Conservation (phyloP, 1,140 invertebrate genomes). For the Daktulosphaira vitifoliae region DNA sequence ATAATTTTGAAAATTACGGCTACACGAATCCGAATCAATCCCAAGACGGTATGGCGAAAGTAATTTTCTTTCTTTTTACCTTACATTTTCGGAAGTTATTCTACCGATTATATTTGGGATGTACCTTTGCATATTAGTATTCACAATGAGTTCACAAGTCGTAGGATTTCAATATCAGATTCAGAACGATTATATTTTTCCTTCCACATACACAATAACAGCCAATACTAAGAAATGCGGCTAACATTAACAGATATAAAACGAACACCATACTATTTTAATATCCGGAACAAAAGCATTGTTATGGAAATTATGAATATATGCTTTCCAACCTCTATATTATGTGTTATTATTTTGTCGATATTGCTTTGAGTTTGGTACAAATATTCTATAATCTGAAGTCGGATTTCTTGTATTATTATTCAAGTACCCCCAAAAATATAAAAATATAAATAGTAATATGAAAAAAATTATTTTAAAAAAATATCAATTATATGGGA, state of each 20-base stretch:
- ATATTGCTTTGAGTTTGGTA: no score
- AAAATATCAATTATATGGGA: no score
- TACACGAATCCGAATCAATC: no score
- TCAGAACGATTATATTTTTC: slow-evolving; percentile 9
- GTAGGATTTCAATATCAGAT: slow-evolving; percentile 19
- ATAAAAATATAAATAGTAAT: background rate
- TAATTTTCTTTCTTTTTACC: background rate
- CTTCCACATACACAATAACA: background rate
- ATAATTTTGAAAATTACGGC: slow-evolving; percentile 1
- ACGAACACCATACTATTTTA: slow-evolving; percentile 1
- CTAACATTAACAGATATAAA: background rate
- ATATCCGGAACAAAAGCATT: slow-evolving; percentile 6
- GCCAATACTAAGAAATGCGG: background rate
- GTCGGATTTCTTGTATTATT: no score
- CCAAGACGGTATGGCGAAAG: no score
- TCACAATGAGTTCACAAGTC: slow-evolving; percentile 6
- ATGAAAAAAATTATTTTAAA: no score
- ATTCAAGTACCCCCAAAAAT: background rate
- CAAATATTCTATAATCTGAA: no score
- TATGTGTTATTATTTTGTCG: no score
- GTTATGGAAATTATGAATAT: background rate
- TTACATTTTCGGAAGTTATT: background rate
- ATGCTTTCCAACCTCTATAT: no score
- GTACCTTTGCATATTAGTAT: slow-evolving; percentile 8
- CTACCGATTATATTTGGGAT: background rate